A percentile compares a stretch with the other conserved stretches of the same genome.
Evolutionary conservation across 2,113 vertebrate genomes (phyloP).

Genomic region (Cheilinus undulatus): DNA sequence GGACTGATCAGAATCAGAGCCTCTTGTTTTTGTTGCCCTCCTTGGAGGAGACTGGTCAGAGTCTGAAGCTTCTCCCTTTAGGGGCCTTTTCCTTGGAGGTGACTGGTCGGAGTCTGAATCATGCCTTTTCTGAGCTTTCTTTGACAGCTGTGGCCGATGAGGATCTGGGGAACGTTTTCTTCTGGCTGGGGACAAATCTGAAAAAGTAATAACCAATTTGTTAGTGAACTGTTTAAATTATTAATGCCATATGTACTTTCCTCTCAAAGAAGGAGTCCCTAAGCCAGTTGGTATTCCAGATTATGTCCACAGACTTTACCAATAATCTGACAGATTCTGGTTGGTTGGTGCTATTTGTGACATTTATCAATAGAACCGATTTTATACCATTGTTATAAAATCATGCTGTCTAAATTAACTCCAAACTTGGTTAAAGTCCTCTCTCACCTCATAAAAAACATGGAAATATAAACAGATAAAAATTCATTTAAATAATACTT

Average conservation of each 20-base stretch:
- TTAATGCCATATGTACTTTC: neutral
- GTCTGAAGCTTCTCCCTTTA: constrained; percentile 33
- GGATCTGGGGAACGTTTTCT: constrained; percentile 48
- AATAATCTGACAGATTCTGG: neutral
- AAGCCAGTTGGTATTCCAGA: neutral
- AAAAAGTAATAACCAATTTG: neutral
- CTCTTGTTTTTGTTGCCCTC: constrained; percentile 36
- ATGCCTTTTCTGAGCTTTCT: constrained; percentile 41
- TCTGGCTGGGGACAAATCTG: constrained; percentile 57
- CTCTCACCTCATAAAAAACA: too few relatives aligned
- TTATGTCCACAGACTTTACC: neutral
- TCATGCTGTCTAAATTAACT: too few relatives aligned
- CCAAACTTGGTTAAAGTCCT: too few relatives aligned
- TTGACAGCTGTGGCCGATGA: constrained; percentile 22
- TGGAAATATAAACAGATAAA: too few relatives aligned
- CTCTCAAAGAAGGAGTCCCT: neutral
- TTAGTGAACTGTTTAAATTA: neutral
- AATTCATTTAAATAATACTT: neutral
- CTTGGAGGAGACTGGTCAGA: constrained; percentile 76
- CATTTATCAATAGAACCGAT: too few relatives aligned
- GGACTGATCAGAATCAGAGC: constrained; percentile 80
- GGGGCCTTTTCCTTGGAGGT: constrained; percentile 37
- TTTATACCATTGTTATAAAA: too few relatives aligned
- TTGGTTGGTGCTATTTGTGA: too few relatives aligned
- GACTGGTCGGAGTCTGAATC: constrained; percentile 74